Percentiles rank a stretch among this genome's conserved stretches.
Evolutionary conservation across 2,113 vertebrate species (phyloP).

Genomic region (Protobothrops flavoviridis): DNA sequence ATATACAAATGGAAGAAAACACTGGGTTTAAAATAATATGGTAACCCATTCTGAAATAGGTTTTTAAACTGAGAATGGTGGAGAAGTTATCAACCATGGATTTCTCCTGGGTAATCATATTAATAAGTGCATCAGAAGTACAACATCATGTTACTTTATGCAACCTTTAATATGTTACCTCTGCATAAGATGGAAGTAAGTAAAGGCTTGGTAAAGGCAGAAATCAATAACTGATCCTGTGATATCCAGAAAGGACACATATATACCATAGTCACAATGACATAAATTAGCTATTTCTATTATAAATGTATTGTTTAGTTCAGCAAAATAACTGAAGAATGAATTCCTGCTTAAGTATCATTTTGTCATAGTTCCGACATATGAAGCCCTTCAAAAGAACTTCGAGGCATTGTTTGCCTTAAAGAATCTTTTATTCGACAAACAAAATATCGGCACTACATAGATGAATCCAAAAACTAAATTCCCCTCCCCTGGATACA

Average conservation of each 20-base stretch:
- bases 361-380: not conserved
- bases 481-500: no score
- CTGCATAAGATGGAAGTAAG: not conserved
- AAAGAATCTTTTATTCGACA: no score
- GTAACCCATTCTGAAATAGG: not conserved
- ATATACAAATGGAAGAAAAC: not conserved
- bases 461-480: no score
- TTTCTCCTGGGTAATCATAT: not conserved
- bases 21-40: not conserved
- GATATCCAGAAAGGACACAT: not conserved
- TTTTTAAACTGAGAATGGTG: not conserved
- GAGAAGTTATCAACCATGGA: not conserved
- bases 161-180: not conserved
- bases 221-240: not conserved
- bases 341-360: not conserved
- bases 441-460: no score
- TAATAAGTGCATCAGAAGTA: not conserved
- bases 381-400: no score
- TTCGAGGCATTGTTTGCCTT: no score
- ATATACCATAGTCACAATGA: not conserved
- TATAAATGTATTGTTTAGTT: not conserved
- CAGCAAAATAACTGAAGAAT: not conserved
- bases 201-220: not conserved
- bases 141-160: not conserved
- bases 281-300: not conserved